Percentiles rank a stretch among this genome's conserved stretches.
These are phyloP conservation scores for Probaryconus sp. DNA, from an alignment of 1,140 invertebrate genomes.

Conservation along the genomic window DNA sequence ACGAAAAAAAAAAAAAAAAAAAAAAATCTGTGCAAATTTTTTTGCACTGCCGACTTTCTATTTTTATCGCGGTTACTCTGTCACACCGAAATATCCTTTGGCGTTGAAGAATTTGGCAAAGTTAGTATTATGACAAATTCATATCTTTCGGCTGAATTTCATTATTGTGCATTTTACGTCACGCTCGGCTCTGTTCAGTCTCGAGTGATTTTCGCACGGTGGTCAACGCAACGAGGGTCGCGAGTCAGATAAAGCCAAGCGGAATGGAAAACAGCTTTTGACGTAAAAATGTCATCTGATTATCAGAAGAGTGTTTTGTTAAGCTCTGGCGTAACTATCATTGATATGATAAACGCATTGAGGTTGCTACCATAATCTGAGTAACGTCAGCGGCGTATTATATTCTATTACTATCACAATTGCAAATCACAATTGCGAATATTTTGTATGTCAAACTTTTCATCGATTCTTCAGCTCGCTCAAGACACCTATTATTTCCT, in stretches of 20 bases:
- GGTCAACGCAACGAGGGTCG: too few species aligned
- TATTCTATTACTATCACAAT: constrained; percentile 26
- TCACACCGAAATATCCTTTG: neutral
- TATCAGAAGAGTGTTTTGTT: constrained; percentile 28
- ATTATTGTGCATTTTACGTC: too few species aligned
- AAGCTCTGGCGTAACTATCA: constrained; percentile 30
- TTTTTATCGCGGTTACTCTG: neutral
- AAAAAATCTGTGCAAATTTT: too few species aligned
- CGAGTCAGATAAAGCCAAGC: too few species aligned
- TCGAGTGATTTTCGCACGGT: too few species aligned
- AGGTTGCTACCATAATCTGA: constrained; percentile 44
- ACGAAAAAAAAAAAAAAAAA: too few species aligned
- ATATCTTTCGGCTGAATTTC: neutral
- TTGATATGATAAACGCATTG: constrained; percentile 54
- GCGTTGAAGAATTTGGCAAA: constrained; percentile 12
- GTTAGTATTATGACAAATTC: neutral
- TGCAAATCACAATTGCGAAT: constrained; percentile 8
- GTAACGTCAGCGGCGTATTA: constrained; percentile 32
- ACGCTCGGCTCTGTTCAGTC: too few species aligned
- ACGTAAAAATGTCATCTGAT: constrained; percentile 20
- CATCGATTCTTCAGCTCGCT: neutral
- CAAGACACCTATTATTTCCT: too few species aligned
- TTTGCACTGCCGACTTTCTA: too few species aligned
- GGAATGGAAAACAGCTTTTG: constrained; percentile 4
- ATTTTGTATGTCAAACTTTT: neutral